Evolutionary conservation across 2,113 vertebrate genomes (phyloP).

Genomic region (Channa argus): DNA sequence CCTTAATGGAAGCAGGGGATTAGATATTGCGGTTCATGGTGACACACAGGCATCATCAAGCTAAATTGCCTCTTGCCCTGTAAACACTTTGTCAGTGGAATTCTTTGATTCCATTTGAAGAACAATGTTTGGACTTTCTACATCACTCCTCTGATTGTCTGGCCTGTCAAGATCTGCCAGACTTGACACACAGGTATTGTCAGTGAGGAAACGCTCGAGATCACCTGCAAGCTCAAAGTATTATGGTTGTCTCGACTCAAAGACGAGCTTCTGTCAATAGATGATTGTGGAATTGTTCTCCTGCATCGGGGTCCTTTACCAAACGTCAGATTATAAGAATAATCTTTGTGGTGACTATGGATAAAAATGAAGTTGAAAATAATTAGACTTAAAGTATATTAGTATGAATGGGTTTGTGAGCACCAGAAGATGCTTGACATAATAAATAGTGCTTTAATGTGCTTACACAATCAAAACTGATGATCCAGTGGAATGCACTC

Average conservation of each 20-base stretch:
- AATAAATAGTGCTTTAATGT: slow-evolving; percentile 13
- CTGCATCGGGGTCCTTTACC: neutral
- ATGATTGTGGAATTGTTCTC: neutral
- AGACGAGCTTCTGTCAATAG: neutral
- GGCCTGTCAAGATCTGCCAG: slow-evolving; percentile 55
- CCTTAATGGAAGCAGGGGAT: slow-evolving; percentile 54
- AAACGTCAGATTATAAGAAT: neutral
- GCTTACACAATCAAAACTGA: slow-evolving; percentile 46
- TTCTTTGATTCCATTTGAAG: slow-evolving; percentile 66
- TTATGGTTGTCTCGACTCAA: slow-evolving; percentile 29
- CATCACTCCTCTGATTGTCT: slow-evolving; percentile 66
- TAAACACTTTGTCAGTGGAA: slow-evolving; percentile 67
- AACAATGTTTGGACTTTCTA: slow-evolving; percentile 59
- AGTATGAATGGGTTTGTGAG: slow-evolving; percentile 7
- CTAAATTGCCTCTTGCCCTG: slow-evolving; percentile 52
- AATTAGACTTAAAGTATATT: neutral
- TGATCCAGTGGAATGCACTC: slow-evolving; percentile 28
- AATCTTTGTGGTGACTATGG: neutral
- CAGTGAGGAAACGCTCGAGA: slow-evolving; percentile 38
- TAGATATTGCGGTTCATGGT: slow-evolving; percentile 69
- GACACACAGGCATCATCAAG: slow-evolving; percentile 60
- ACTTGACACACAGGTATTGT: slow-evolving; percentile 56
- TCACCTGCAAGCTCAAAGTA: slow-evolving; percentile 35
- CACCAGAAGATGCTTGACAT: slow-evolving; percentile 7
- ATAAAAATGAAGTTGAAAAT: neutral